Percentiles rank a stretch among this genome's conserved stretches.
phyloP scores from a whole-genome alignment of 2,888 invertebrate species.

The Calliopum simillimum region DNA sequence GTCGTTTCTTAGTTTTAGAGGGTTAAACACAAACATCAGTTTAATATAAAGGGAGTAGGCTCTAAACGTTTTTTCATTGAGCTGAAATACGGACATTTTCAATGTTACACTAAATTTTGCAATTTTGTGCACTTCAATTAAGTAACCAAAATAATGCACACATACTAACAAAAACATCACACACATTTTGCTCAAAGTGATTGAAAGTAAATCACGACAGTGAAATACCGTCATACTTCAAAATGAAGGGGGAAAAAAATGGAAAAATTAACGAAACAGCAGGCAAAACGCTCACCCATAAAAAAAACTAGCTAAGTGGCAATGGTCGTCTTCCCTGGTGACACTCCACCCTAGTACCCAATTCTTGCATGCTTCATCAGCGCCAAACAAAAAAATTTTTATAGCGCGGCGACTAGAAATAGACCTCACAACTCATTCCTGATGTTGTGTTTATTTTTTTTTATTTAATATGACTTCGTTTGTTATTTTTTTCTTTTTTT shows the following conservation, averaged over 20 bases:
- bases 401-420: not conserved
- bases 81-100: too few relatives aligned
- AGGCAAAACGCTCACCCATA: not conserved
- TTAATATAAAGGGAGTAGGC: too few relatives aligned
- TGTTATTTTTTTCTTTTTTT: constrained; percentile 7
- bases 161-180: too few relatives aligned
- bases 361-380: constrained; percentile 26
- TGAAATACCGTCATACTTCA: constrained; percentile 3
- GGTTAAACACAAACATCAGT: too few relatives aligned
- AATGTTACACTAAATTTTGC: too few relatives aligned
- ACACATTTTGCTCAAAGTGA: not conserved
- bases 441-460: constrained; percentile 12
- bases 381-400: constrained; percentile 25
- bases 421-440: constrained; percentile 19
- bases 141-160: too few relatives aligned
- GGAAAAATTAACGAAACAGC: not conserved
- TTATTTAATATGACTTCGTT: not conserved
- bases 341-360: constrained; percentile 6
- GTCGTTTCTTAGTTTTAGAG: too few relatives aligned
- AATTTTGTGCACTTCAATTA: too few relatives aligned
- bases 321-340: not conserved
- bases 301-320: not conserved
- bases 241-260: constrained; percentile 7
- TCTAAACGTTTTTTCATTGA: too few relatives aligned
- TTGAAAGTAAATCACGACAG: constrained; percentile 24